A percentile compares a stretch with the other conserved stretches of the same genome.
phyloP scores from a whole-genome alignment of 2,113 vertebrate species.

The Accipiter cooperii region DNA sequence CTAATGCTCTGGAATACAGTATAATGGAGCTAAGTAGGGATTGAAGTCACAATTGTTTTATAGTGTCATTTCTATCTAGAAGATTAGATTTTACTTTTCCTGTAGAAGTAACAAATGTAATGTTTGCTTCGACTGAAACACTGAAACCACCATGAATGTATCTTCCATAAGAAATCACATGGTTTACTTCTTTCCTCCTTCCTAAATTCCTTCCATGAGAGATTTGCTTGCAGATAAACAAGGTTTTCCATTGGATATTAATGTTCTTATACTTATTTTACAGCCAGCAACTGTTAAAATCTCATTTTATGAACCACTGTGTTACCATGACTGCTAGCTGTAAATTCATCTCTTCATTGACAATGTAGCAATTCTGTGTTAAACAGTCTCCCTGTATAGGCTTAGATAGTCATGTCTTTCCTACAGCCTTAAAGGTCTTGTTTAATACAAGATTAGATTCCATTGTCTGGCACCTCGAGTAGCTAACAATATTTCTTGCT shows the following conservation, averaged over 20 bases:
- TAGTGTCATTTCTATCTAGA: background rate
- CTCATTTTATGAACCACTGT: background rate
- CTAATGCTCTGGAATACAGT: background rate
- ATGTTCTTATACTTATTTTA: background rate
- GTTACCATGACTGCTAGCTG: background rate
- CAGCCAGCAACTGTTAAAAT: background rate
- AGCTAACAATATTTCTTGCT: background rate
- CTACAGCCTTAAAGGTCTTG: background rate
- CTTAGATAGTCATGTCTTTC: background rate
- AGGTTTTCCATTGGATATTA: background rate
- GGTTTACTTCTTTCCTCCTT: background rate
- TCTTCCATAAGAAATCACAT: accelerated
- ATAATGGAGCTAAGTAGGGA: background rate
- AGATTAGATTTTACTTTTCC: background rate
- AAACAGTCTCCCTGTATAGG: background rate
- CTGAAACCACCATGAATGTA: background rate
- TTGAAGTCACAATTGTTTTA: background rate
- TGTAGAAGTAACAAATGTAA: background rate
- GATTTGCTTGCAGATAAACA: background rate
- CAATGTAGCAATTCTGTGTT: background rate
- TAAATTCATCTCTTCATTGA: background rate
- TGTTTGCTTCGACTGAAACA: background rate
- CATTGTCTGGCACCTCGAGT: accelerated
- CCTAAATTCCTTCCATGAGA: background rate
- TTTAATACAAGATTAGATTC: background rate